Evolutionary conservation across 23 tunicate genomes (phyloP), one percentile per base, ranked within the genome.

Genomic region (Diplosoma virens): DNA sequence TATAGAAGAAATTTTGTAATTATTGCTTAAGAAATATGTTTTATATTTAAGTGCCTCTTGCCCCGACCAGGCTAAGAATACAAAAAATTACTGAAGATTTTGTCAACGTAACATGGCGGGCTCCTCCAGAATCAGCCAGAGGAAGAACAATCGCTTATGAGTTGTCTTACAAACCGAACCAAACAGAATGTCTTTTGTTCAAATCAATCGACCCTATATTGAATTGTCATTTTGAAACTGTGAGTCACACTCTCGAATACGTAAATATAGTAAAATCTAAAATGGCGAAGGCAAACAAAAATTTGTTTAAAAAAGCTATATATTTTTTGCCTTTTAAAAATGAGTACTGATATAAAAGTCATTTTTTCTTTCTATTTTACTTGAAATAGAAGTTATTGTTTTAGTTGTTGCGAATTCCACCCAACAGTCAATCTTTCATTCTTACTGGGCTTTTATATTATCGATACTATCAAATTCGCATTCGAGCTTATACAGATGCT

Each of bases 221-320:
- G 34, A 79, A 81, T 45, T 81, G 86, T 30, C 66, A 26, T 18
- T 31, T 6, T 30, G 75, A 75, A 47, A 80, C 21, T 30, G 84
- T 67, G 36, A 67, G 69, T 55, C n/a, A n/a, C n/a, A n/a, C n/a
- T n/a, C n/a, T n/a, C n/a, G n/a, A n/a, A n/a, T n/a, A n/a, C n/a
- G n/a, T n/a, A n/a, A n/a, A n/a, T n/a, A n/a, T n/a, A n/a, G n/a
- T n/a, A n/a, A n/a, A n/a, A n/a, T n/a, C n/a, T n/a, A n/a, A n/a
- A n/a, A n/a, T n/a, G n/a, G n/a, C n/a, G n/a, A n/a, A n/a, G n/a
- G n/a, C n/a, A n/a, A n/a, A n/a, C n/a, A n/a, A n/a, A n/a, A n/a
- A n/a, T n/a, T n/a, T n/a, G n/a, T n/a, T n/a, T n/a, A n/a, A n/a
- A n/a, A n/a, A n/a, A n/a, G n/a, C n/a, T n/a, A n/a, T n/a, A n/a